phyloP scores from a whole-genome alignment of 2,113 vertebrate species.

The Labrus mixtus region DNA sequence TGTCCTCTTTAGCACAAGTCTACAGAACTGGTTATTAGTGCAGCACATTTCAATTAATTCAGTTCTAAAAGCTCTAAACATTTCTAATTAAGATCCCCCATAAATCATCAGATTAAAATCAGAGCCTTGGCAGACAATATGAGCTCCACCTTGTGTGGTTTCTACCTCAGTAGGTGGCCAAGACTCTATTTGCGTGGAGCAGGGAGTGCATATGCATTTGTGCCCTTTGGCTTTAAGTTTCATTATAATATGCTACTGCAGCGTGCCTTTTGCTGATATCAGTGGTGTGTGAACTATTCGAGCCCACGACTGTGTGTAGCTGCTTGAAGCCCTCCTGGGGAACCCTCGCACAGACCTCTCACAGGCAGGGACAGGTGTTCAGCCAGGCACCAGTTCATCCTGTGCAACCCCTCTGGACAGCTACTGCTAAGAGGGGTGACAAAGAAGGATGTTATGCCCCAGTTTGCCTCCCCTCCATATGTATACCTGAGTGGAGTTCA shows the following conservation, averaged over 20 bases:
- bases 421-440: conserved; percentile 39
- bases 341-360: conserved; percentile 29
- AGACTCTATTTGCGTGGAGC: conserved; percentile 17
- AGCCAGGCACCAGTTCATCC: conserved; percentile 15
- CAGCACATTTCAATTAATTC: not conserved
- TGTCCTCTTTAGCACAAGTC: conserved; percentile 1
- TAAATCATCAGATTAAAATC: conserved; percentile 42
- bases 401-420: conserved; percentile 28
- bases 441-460: conserved; percentile 53
- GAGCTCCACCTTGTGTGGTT: conserved; percentile 13
- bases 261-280: conserved; percentile 22
- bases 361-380: conserved; percentile 58
- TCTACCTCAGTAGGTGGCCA: conserved; percentile 26
- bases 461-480: conserved; percentile 31
- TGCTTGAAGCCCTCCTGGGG: conserved; percentile 36
- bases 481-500: conserved; percentile 16
- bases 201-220: conserved; percentile 2
- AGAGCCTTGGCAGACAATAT: conserved; percentile 22
- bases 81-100: conserved; percentile 18
- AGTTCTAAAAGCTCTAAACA: conserved; percentile 10
- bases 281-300: conserved; percentile 6
- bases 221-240: conserved; percentile 45
- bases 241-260: conserved; percentile 4
- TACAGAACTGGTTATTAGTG: conserved; percentile 16
- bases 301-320: conserved; percentile 7